These are phyloP conservation scores for Oostethus manadensis DNA, from an alignment of 2,113 vertebrate genomes.

Conservation along the genomic window DNA sequence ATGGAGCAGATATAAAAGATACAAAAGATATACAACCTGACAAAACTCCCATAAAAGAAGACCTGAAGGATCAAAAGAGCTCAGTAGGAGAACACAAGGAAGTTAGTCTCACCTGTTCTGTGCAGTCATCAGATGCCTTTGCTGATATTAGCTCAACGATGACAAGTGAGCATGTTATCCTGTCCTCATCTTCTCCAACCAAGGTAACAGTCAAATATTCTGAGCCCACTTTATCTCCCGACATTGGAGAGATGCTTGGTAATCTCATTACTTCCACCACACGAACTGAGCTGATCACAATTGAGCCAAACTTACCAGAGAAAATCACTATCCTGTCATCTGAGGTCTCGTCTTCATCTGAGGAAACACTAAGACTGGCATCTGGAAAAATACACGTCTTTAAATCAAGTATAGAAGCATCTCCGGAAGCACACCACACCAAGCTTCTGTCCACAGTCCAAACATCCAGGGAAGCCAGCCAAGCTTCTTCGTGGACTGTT, in stretches of 20 bases:
- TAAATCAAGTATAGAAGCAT: conserved; percentile 64
- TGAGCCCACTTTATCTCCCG: conserved; percentile 37
- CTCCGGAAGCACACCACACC: conserved; percentile 60
- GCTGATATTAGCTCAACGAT: conserved; percentile 71
- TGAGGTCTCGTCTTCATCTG: conserved; percentile 62
- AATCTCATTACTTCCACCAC: conserved; percentile 66
- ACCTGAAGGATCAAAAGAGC: conserved; percentile 33
- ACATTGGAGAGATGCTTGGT: conserved; percentile 40
- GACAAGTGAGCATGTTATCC: conserved; percentile 58
- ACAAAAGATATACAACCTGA: conserved; percentile 22
- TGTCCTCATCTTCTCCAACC: conserved; percentile 61
- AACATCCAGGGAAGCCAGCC: conserved; percentile 21
- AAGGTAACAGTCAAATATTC: conserved; percentile 71
- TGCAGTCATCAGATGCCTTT: conserved; percentile 72
- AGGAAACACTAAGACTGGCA: conserved; percentile 60
- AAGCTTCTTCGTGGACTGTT: conserved; percentile 34
- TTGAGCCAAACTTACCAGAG: conserved; percentile 67
- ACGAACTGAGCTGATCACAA: conserved; percentile 60
- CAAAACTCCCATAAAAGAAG: conserved; percentile 33
- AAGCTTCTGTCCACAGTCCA: conserved; percentile 45
- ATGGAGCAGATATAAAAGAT: not conserved
- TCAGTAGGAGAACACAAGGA: conserved; percentile 41
- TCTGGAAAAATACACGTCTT: conserved; percentile 65
- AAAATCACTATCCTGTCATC: conserved; percentile 67
- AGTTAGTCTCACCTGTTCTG: conserved; percentile 60